These are phyloP conservation scores for Engraulis encrasicolus DNA, from an alignment of 2,113 vertebrate genomes.

Conservation along the genomic window DNA sequence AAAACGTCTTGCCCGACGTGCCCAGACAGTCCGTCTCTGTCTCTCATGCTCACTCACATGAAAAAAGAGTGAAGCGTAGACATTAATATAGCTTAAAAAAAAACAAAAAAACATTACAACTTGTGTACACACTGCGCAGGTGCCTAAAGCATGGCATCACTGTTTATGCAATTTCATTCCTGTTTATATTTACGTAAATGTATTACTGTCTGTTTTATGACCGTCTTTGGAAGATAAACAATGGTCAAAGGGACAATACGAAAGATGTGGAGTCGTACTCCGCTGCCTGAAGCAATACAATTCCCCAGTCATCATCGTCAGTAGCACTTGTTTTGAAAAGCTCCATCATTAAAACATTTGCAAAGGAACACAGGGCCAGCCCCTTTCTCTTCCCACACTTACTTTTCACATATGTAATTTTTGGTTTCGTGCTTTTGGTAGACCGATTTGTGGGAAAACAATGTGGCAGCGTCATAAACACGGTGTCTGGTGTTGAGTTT, in stretches of 20 bases:
- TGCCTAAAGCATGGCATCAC: neutral
- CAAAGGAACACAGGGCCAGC: neutral
- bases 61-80: too few species aligned
- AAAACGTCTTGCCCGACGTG: neutral
- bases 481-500: neutral
- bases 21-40: too few species aligned
- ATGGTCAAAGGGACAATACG: neutral
- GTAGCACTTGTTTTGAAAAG: neutral
- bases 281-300: neutral
- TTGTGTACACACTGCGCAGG: too few species aligned
- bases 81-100: too few species aligned
- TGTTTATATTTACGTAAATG: too few species aligned
- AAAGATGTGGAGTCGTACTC: too few species aligned
- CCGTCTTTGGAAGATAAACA: neutral
- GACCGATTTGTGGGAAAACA: neutral
- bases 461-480: neutral
- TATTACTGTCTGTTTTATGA: too few species aligned
- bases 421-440: neutral
- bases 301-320: neutral
- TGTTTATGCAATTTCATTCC: neutral
- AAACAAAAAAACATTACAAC: too few species aligned
- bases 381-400: neutral
- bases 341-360: neutral
- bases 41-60: too few species aligned
- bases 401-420: neutral